Evolutionary conservation across 2,888 invertebrate species (phyloP).

Genomic region (Asteroscopus sphinx): DNA sequence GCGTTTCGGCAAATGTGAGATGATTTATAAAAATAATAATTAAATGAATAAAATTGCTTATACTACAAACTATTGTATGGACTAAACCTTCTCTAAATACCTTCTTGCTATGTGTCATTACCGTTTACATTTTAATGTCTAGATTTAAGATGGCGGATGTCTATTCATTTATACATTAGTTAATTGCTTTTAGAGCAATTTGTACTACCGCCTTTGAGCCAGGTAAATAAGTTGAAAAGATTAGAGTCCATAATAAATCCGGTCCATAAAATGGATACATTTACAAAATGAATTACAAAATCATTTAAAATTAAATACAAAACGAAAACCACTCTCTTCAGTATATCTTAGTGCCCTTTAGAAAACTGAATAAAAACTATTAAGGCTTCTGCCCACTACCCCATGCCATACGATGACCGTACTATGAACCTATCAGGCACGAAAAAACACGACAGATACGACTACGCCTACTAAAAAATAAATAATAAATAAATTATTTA

Average conservation of each 20-base stretch:
- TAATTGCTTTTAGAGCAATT: slow-evolving; percentile 57
- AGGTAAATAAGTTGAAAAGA: slow-evolving; percentile 27
- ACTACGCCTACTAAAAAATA: too few species aligned
- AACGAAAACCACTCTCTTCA: neutral
- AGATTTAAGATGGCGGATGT: slow-evolving; percentile 47
- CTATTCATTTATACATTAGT: slow-evolving; percentile 57
- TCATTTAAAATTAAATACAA: too few species aligned
- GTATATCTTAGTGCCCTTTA: too few species aligned
- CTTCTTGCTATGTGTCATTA: slow-evolving; percentile 29
- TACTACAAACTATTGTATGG: neutral
- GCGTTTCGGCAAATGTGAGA: too few species aligned
- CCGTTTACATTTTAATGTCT: slow-evolving; percentile 51
- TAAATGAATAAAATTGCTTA: too few species aligned
- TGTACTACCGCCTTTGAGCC: slow-evolving; percentile 28
- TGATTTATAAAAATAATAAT: too few species aligned
- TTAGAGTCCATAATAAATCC: slow-evolving; percentile 2
- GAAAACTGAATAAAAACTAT: too few species aligned
- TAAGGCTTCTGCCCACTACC: too few species aligned
- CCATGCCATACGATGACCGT: too few species aligned
- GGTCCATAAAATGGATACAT: slow-evolving; percentile 5
- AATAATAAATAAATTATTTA: too few species aligned
- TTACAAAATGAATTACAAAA: neutral
- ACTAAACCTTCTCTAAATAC: slow-evolving; percentile 11
- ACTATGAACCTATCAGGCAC: too few species aligned
- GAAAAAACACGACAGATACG: too few species aligned